A percentile compares a stretch with the other conserved stretches of the same genome.
These are phyloP conservation scores for Vanessa tameamea DNA, from an alignment of 1,140 invertebrate genomes.

Conservation along the genomic window DNA sequence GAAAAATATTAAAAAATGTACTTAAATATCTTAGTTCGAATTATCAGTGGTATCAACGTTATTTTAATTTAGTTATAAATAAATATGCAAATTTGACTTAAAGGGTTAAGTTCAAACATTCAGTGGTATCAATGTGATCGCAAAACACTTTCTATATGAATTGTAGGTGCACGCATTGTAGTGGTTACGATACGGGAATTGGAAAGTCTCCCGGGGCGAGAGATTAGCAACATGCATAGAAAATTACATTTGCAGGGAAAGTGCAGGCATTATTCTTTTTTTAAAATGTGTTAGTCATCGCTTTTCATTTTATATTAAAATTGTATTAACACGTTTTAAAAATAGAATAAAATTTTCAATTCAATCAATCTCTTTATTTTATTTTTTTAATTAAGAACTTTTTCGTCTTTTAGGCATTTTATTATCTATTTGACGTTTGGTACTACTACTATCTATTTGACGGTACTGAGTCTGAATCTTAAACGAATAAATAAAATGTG, in stretches of 20 bases:
- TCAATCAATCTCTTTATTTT: too few relatives aligned
- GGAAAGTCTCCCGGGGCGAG: constrained; percentile 61
- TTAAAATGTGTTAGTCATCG: too few relatives aligned
- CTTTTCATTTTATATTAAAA: too few relatives aligned
- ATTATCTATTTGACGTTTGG: too few relatives aligned
- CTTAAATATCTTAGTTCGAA: not conserved
- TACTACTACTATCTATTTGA: too few relatives aligned
- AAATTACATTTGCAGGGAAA: constrained; percentile 23
- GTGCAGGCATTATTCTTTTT: not conserved
- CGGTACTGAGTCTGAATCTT: too few relatives aligned
- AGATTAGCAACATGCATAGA: constrained; percentile 32
- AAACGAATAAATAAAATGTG: too few relatives aligned
- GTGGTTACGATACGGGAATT: constrained; percentile 59
- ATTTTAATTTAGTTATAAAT: not conserved
- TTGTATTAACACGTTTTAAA: too few relatives aligned
- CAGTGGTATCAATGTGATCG: constrained; percentile 42
- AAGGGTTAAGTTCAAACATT: constrained; percentile 35
- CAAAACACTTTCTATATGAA: constrained; percentile 73
- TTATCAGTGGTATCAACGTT: not conserved
- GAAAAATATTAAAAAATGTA: too few relatives aligned
- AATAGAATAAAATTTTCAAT: too few relatives aligned
- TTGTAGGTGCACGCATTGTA: constrained; percentile 76
- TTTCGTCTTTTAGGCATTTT: too few relatives aligned
- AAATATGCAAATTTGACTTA: constrained; percentile 6
- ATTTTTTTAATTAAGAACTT: too few relatives aligned